Evolutionary conservation across 2,888 invertebrate genomes (phyloP).

Genomic region (Ennomos quercinarius): DNA sequence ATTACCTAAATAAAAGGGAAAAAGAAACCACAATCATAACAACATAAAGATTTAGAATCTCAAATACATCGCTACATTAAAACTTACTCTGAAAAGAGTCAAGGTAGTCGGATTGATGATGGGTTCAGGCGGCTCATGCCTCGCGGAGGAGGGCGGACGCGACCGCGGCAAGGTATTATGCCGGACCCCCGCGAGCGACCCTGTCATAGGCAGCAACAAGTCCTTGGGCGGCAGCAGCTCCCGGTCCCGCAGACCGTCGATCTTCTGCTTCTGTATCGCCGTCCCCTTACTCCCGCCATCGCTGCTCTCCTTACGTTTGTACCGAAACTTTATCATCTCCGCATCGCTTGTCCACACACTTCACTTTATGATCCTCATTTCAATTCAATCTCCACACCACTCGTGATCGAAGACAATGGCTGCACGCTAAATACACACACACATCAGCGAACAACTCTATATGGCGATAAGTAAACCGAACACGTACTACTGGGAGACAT

Average conservation of each 20-base stretch:
- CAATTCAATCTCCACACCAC: slow-evolving; percentile 64
- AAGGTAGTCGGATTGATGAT: slow-evolving; percentile 70
- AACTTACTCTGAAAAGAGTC: slow-evolving; percentile 79
- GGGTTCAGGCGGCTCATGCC: slow-evolving; percentile 59
- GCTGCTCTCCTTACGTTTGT: slow-evolving; percentile 86
- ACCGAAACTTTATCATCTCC: slow-evolving; percentile 88
- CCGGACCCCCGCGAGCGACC: slow-evolving; percentile 72
- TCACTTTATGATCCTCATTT: slow-evolving; percentile 51
- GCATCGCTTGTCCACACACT: slow-evolving; percentile 60
- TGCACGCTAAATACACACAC: slow-evolving; percentile 69
- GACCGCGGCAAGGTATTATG: slow-evolving; percentile 79
- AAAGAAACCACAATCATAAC: background rate
- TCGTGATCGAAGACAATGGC: slow-evolving; percentile 69
- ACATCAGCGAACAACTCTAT: slow-evolving; percentile 65
- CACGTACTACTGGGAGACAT: slow-evolving; percentile 72
- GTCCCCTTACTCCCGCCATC: slow-evolving; percentile 66
- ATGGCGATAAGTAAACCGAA: slow-evolving; percentile 75
- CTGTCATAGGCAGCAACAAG: slow-evolving; percentile 60
- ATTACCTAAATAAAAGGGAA: no score
- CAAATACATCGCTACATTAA: background rate
- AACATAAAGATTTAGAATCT: background rate
- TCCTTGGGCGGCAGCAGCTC: slow-evolving; percentile 80
- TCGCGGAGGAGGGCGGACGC: slow-evolving; percentile 63
- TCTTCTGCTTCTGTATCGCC: slow-evolving; percentile 79
- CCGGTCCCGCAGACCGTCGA: slow-evolving; percentile 73